These are phyloP conservation scores for Cygnus buccinator DNA, from an alignment of 2,113 vertebrate species.

Conservation along the genomic window DNA sequence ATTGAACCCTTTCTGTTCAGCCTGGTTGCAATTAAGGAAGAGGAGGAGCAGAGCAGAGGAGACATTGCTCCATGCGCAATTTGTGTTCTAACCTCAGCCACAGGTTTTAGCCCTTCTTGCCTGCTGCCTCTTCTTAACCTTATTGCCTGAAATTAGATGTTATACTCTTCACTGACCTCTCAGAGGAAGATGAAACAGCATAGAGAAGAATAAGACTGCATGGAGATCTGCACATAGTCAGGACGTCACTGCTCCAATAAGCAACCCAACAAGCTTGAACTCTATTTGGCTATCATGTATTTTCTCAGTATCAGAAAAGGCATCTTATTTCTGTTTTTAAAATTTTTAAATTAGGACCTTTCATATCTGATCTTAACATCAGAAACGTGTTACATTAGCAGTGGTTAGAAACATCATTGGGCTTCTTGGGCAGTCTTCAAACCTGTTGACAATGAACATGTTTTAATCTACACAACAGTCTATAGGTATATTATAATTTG, in stretches of 20 bases:
- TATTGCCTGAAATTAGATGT: neutral
- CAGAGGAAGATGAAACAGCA: constrained; percentile 3
- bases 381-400: neutral
- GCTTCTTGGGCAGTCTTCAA: neutral
- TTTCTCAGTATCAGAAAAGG: neutral
- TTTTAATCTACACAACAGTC: neutral
- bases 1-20: neutral
- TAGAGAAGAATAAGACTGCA: neutral
- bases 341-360: neutral
- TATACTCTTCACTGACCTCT: neutral
- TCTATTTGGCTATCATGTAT: neutral
- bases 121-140: neutral
- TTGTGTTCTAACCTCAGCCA: neutral
- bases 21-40: neutral
- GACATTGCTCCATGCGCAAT: neutral
- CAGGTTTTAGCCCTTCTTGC: neutral
- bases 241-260: constrained; percentile 1
- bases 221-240: neutral
- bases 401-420: neutral
- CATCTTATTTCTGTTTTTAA: neutral
- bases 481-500: neutral
- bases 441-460: neutral
- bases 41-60: neutral
- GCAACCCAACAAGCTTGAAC: neutral
- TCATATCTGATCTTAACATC: neutral